Base-by-base conservation (phyloP, 2,888 invertebrate genomes). In the Dolichopus griseipennis region DNA sequence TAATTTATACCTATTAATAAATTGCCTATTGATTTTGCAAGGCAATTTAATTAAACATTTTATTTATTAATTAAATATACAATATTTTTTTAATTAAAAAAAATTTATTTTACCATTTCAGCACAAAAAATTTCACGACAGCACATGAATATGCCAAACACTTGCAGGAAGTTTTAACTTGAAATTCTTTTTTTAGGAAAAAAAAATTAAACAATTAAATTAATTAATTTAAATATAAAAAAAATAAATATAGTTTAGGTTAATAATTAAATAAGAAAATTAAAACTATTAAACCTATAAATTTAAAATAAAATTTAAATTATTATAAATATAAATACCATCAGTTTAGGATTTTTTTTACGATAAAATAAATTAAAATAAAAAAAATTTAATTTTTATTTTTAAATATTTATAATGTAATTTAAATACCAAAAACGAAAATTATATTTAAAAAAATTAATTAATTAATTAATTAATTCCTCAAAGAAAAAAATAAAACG, bases 111-210 rank as follows among this genome's bases (percentile, higher is more conserved):
- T 65, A 61, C 61, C n/a, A 37, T 61, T 64, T 33, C 71, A 75
- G 75, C 52, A 68, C 73, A 68, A 67, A 72, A 68, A 77, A 79
- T 71, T 80, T 79, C 71, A 69, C 71, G 61, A 78, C 78, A 70
- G 78, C 76, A 69, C 77, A 78, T 43, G 78, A 78, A 68, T 80
- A 80, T 68, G 80, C 76, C 66, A 72, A 74, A 68, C 75, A 80
- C 74, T 75, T 80, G 71, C 75, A 75, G 66, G 73, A 76, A 72
- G 75, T 79, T 74, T 73, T 74, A 72, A 77, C 71, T 70, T 72
- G 70, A 73, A 69, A 68, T 67, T 66, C 8, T 20, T 41, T 33
- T 66, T 64, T 43, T 69, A 7, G 27, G 67, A 67, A 43, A 68
- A 52, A 43, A 4, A 65, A 64, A 64, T 61, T n/a, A n/a, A 27